Evolutionary conservation across 2,113 vertebrate species (phyloP).

Genomic region (Sterna hirundo): DNA sequence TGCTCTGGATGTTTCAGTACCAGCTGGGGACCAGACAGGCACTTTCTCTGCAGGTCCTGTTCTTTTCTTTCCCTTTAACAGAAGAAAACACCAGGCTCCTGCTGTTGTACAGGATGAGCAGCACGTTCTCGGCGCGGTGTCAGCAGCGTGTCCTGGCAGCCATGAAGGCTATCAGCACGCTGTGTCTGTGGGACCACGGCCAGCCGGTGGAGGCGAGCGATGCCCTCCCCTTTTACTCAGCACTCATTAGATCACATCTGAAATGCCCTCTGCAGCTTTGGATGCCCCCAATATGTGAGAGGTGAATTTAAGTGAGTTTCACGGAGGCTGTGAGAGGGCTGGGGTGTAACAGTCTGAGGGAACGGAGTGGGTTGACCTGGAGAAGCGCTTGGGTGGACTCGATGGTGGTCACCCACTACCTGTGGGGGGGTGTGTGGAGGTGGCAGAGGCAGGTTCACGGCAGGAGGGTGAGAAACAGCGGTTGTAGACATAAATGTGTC

Average conservation of each 20-base stretch:
- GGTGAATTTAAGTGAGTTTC: not conserved
- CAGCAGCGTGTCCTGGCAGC: not conserved
- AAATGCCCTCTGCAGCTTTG: not conserved
- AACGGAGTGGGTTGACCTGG: not conserved
- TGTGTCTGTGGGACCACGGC: not conserved
- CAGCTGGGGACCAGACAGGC: rapidly evolving
- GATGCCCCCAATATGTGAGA: too few relatives aligned
- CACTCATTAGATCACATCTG: not conserved
- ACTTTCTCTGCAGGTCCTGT: not conserved
- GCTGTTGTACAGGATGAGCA: not conserved
- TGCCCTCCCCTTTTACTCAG: not conserved
- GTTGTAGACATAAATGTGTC: rapidly evolving
- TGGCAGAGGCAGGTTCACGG: rapidly evolving
- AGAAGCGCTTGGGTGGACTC: not conserved
- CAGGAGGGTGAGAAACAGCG: not conserved
- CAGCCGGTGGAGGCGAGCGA: rapidly evolving
- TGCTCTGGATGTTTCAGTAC: not conserved
- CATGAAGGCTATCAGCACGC: rapidly evolving
- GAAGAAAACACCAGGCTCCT: not conserved
- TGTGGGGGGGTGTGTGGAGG: not conserved
- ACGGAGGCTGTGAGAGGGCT: not conserved
- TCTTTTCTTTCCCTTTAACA: not conserved
- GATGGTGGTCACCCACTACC: rapidly evolving
- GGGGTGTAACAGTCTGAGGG: not conserved
- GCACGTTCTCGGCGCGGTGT: rapidly evolving